Evolutionary conservation across 2,888 invertebrate species (phyloP), one percentile per base, ranked within the genome.

Genomic region (Frankliniella intonsa): DNA sequence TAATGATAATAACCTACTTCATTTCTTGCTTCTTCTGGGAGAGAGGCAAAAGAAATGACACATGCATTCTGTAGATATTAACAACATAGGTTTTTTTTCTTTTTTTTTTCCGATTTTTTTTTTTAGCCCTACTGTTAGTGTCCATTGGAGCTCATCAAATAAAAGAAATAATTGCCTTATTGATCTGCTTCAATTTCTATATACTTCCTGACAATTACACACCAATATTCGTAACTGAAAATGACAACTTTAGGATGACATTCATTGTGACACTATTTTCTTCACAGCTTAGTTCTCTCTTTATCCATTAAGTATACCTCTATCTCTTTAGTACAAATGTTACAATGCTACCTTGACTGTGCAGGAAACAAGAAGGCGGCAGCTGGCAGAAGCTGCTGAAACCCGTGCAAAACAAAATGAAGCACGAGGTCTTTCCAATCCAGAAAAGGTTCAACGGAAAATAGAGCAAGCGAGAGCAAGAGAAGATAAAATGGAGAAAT

Each of bases 401-500:
- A 76, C 9, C 12, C 69, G 69, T 2, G 69, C 69, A 11, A 76
- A 76, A 76, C 25, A 22, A 25, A 76, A 76, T 10, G 69, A 76
- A 76, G 22, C 69, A 9, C 22, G 69, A 25, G 69, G 69, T 22
- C 25, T 76, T 9, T 22, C 69, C 3, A 76, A 76, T 25, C 69
- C 69, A 12, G 69, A 76, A 25, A 76, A 25, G 25, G 69, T 76
- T 25, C 69, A 76, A 25, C 1, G 69, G 25, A 76, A 76, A 76
- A 76, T 76, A 11, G 69, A 76, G 10, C 69, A 76, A 25, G 69
- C 69, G 12, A 76, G 25, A 76, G 69, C 69, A 12, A 76, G 25
- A 76, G 69, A 76, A 25, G 69, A 76, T 22, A 76, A 12, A 76
- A n/a, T 76, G 69, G 69, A 76, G 11, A 76, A 25, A 25, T 76